phyloP scores from a whole-genome alignment of 2,888 invertebrate species.

The Melikaiella ostensackeni region DNA sequence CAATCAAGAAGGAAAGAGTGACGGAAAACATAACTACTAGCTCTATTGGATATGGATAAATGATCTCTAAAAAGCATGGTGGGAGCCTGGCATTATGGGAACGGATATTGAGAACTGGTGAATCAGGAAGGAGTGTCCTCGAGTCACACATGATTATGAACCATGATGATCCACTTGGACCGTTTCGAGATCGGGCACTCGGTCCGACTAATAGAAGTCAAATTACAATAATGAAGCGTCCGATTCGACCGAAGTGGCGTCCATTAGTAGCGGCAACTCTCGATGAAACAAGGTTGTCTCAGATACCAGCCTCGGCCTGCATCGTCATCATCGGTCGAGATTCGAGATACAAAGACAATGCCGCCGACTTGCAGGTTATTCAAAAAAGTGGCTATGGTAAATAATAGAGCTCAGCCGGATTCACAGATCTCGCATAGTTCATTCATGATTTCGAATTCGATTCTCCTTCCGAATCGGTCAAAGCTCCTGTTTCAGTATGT shows the following conservation, averaged over 20 bases:
- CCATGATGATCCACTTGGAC: conserved; percentile 57
- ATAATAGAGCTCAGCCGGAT: conserved; percentile 72
- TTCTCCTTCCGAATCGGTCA: conserved; percentile 56
- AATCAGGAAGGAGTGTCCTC: conserved; percentile 40
- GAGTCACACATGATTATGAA: conserved; percentile 54
- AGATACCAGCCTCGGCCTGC: conserved; percentile 63
- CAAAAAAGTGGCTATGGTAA: conserved; percentile 76
- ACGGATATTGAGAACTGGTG: conserved; percentile 26
- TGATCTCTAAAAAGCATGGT: background rate
- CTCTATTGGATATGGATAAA: background rate
- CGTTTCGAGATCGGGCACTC: conserved; percentile 48
- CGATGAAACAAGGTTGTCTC: conserved; percentile 56
- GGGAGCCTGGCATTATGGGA: conserved; percentile 4
- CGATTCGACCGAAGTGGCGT: conserved; percentile 62
- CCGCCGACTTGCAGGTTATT: conserved; percentile 66
- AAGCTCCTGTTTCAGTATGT: conserved; percentile 5
- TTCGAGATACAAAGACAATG: conserved; percentile 73
- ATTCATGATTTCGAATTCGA: conserved; percentile 69
- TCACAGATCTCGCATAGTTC: conserved; percentile 67
- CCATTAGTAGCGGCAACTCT: conserved; percentile 67
- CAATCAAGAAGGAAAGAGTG: background rate
- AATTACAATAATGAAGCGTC: conserved; percentile 72
- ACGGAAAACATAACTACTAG: background rate
- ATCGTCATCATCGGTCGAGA: conserved; percentile 72
- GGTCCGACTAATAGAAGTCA: conserved; percentile 63